Evolutionary conservation across 2,113 vertebrate species (phyloP), one percentile per base, ranked within the genome.

Genomic region (Elanoides forficatus): DNA sequence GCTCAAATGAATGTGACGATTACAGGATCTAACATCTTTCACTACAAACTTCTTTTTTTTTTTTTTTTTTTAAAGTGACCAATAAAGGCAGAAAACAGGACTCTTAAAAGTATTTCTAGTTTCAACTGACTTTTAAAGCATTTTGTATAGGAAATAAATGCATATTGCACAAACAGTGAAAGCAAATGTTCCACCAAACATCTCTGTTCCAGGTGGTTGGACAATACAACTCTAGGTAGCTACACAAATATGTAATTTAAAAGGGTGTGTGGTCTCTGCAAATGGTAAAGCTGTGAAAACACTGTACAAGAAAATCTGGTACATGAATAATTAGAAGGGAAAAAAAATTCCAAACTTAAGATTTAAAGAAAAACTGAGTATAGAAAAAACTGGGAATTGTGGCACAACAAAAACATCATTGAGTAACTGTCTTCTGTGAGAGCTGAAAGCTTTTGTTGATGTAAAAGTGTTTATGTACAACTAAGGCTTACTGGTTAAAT

Each of bases 401-500:
- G 99, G 99, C 99, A 99, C 99, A 99, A 99, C 98, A 98, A 98
- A 98, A 98, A 98, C 97, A 95, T 98, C 98, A 98, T 97, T 97
- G 98, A 98, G 98, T 99, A 99, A 99, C 98, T 98, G 98, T 98
- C 97, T 95, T 99, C 97, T 98, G 99, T 99, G 99, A 98, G 90
- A 98, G 98, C 98, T 94, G 98, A 98, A 98, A 98, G 98, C 98
- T 98, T 98, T 97, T 98, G 94, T 97, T 98, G 98, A 99, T 98
- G 98, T 98, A 97, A 97, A 98, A 98, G 98, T 98, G 99, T 98
- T 98, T 99, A 99, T 99, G 98, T 99, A 99, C 99, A 99, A 99
- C 99, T 99, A 99, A 99, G 99, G 99, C 99, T 99, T 99, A 99
- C 98, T 99, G 99, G 99, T 99, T 99, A 99, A 99, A 99, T 99